Evolutionary conservation across 30 jellyfish, hydroid and myxozoan genomes (phyloP), one percentile per base, ranked within the genome.

Genomic region (Catostylus mosaicus): DNA sequence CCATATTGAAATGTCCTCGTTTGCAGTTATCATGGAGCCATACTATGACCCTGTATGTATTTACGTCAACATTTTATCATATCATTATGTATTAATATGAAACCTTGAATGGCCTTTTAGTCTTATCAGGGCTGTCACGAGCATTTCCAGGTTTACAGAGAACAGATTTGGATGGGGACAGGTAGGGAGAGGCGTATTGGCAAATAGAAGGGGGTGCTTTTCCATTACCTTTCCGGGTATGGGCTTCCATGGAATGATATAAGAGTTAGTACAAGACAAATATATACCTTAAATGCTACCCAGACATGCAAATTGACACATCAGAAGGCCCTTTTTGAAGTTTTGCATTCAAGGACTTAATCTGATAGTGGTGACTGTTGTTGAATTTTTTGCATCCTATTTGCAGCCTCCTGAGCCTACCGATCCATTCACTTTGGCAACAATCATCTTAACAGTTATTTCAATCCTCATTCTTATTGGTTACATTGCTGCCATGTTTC

Each of bases 11-110:
- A 30, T 67, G 78, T 80, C 97, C 14, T 51, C 95, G 29, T 93
- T 93, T 79, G 99, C 99, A 20, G 84, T 93, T 19, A 31, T 93
- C 0, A 93, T 93, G 99, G 99, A 93, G 67, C 99, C 97, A 4
- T 73, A 22, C 29, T 68, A 63, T 57, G 91, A 68, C 18, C 71
- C 69, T 84, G 96, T 87, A 69, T 30, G 20, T 0, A 24, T 16
- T 16, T 2, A 61, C 24, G 12, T 29, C 24, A 20, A 61, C 40
- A 8, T 12, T 8, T 61, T 9, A 61, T 16, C 20, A 19, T 8
- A 2, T 46, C 26, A 32, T 54, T 16, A 32, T 54, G 6, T 54
- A 29, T 19, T 3, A 3, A 32, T 32, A 19, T 54, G 60, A 9
- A 46, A 11, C 60, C 60, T 46, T 46, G 60, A 19, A 46, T 9